Evolutionary conservation across 2,888 invertebrate genomes (phyloP), one percentile per base, ranked within the genome.

Genomic region (Volucella inflata): DNA sequence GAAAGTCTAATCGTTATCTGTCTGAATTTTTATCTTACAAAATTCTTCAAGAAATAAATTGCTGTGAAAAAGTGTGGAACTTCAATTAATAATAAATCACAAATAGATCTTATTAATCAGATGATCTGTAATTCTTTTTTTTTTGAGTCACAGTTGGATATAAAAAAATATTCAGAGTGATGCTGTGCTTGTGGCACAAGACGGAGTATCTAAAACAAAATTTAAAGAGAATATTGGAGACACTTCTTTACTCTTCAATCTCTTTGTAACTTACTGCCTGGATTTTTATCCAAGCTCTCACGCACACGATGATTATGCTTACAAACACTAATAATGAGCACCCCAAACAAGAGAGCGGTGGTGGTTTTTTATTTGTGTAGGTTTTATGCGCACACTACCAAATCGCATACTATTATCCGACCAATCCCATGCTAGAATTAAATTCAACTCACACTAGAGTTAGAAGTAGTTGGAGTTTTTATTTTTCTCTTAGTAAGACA

Each of bases 1-100:
- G 16, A 44, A 51, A 83, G 67, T 77, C 60, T 71, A 82, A 82
- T 77, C 60, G 78, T 68, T 78, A 68, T 57, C 68, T 78, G 82
- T 78, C 75, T 65, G 48, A 67, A 46, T 48, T 55, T 60, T 36
- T 70, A 75, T 79, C 74, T 75, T 42, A 14, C n/a, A 71, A 70
- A 75, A 79, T 84, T 57, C 36, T 75, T 84, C 75, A 75, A 64
- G 51, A 51, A 46, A 21, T 57, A n/a, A 75, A 70, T 44, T 36
- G 9, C 14, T 38, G 42, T 16, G n/a, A 30, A 36, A 9, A 46
- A 55, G 59, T 75, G 68, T 68, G 50, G 65, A 64, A 50, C 62
- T 65, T 75, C 64, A 70, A 62, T 70, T 51, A 76, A 81, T 81
- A 70, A 75, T 64, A 81, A 46, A 4, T 17, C 68, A 30, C 65